These are phyloP conservation scores for Heliconius nattereri DNA, from an alignment of 1,140 invertebrate genomes.

Conservation along the genomic window DNA sequence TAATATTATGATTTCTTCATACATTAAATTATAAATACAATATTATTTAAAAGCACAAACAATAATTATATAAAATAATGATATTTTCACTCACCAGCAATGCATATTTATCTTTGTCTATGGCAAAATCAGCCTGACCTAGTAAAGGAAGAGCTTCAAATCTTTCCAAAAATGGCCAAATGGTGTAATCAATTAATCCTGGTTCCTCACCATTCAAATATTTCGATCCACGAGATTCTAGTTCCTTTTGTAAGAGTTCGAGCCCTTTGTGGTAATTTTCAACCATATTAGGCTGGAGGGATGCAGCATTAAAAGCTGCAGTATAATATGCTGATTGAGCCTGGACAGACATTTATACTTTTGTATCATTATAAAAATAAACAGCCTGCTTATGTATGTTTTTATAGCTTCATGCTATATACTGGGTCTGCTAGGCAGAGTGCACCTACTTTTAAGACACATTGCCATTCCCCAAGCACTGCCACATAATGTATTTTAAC, in stretches of 20 bases:
- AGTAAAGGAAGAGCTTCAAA: constrained; percentile 83
- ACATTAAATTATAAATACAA: not conserved
- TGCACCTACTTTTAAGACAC: too few species aligned
- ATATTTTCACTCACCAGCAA: constrained; percentile 56
- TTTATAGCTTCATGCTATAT: too few species aligned
- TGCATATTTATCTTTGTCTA: constrained; percentile 71
- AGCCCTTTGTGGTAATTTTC: constrained; percentile 79
- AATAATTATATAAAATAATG: not conserved
- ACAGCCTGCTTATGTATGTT: too few species aligned
- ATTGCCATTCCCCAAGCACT: too few species aligned
- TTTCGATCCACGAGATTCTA: constrained; percentile 83
- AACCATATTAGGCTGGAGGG: constrained; percentile 48
- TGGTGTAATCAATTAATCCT: constrained; percentile 91
- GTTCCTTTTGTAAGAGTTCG: constrained; percentile 85
- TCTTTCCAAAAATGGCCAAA: constrained; percentile 94
- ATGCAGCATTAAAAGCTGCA: constrained; percentile 65
- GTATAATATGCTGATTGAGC: constrained; percentile 72
- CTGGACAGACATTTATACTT: constrained; percentile 45
- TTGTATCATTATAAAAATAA: too few species aligned
- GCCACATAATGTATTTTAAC: too few species aligned
- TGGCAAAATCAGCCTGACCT: constrained; percentile 81
- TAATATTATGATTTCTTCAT: too few species aligned
- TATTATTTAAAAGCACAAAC: not conserved
- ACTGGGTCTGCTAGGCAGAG: too few species aligned
- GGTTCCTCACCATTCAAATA: constrained; percentile 87